phyloP scores from a whole-genome alignment of 2,888 invertebrate species.

The Leptinotarsa haldemani region DNA sequence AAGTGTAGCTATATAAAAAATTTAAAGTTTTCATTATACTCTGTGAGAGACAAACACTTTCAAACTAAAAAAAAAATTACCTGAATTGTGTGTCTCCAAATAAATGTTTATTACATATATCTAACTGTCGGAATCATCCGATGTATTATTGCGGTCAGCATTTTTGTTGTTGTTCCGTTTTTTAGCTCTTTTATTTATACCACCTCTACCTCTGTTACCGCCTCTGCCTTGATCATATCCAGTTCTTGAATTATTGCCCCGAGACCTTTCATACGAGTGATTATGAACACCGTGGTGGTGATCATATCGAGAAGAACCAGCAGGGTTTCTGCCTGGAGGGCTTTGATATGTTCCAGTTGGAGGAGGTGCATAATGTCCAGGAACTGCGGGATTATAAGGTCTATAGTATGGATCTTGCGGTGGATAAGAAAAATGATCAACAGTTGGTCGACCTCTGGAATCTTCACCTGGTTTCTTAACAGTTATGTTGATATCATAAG shows the following conservation, averaged over 20 bases:
- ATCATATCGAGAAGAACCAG: neutral
- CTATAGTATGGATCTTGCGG: conserved; percentile 5
- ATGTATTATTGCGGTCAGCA: neutral
- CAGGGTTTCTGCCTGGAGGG: neutral
- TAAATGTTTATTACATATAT: neutral
- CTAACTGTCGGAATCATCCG: neutral
- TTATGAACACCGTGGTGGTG: conserved; percentile 27
- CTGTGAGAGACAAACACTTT: too few relatives aligned
- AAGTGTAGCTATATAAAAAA: too few relatives aligned
- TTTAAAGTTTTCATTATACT: too few relatives aligned
- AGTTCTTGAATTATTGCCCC: neutral
- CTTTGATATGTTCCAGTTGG: neutral
- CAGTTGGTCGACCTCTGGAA: neutral
- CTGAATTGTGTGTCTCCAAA: neutral
- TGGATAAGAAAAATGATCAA: neutral
- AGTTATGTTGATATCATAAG: conserved; percentile 22
- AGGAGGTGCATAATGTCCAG: neutral
- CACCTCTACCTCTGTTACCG: conserved; percentile 15
- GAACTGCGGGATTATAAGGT: neutral
- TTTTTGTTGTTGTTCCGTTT: neutral
- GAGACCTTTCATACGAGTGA: neutral
- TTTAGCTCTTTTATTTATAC: conserved; percentile 6
- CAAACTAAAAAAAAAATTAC: too few relatives aligned
- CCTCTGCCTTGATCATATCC: conserved; percentile 6
- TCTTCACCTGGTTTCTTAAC: conserved; percentile 10